These are phyloP conservation scores for Pollenia griseotomentosa DNA, from an alignment of 2,888 invertebrate genomes.

Conservation along the genomic window DNA sequence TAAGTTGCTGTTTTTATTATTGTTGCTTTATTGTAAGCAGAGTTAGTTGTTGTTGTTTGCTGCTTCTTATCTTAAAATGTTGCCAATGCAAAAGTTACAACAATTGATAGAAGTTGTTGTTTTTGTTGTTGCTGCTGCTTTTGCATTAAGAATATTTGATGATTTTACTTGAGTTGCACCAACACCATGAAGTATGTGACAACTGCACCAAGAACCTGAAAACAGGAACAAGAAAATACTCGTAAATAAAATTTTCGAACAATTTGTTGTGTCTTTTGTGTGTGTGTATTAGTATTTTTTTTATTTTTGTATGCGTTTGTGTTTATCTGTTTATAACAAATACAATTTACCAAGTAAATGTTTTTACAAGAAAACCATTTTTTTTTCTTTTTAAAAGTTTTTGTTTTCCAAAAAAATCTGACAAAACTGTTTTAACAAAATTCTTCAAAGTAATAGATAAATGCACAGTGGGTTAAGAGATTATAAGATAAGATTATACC, in stretches of 20 bases:
- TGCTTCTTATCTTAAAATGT: conserved; percentile 43
- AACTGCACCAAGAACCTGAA: conserved; percentile 92
- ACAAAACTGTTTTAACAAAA: no score
- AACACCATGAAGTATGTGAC: conserved; percentile 97
- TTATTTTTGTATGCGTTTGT: not conserved
- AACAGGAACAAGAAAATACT: conserved; percentile 39
- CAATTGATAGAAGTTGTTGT: not conserved
- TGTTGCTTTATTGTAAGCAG: conserved; percentile 36
- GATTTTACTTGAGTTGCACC: conserved; percentile 91
- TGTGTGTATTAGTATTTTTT: not conserved
- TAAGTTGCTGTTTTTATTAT: conserved; percentile 5
- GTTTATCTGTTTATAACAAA: not conserved
- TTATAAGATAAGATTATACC: no score
- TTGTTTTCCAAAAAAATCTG: no score
- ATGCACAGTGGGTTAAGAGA: no score
- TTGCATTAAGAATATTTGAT: conserved; percentile 51
- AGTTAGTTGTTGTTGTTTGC: conserved; percentile 31
- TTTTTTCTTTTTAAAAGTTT: not conserved
- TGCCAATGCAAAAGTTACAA: conserved; percentile 19
- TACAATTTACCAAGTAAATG: conserved; percentile 12
- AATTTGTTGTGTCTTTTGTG: not conserved
- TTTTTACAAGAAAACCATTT: conserved; percentile 29
- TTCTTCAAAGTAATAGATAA: no score
- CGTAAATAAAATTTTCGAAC: conserved; percentile 11
- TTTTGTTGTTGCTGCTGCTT: conserved; percentile 24